Conservation (phyloP, 2,797 vertebrate species). For the Scleropages formosus region DNA sequence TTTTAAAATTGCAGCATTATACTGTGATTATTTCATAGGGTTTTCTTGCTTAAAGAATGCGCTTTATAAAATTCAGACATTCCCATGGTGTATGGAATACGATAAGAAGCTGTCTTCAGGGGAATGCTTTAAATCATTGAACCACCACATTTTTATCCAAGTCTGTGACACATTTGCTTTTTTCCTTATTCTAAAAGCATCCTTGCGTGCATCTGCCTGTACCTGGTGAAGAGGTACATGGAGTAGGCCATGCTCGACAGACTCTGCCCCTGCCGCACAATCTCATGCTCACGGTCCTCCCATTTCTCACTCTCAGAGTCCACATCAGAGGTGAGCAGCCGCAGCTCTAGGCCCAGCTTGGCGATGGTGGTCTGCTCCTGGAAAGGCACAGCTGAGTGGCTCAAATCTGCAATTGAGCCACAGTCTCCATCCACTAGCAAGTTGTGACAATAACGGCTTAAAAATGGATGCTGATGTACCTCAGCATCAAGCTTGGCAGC, state of each 20-base stretch:
- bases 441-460: not conserved
- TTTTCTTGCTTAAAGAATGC: too few species aligned
- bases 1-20: too few species aligned
- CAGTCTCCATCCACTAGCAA: not conserved
- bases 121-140: too few species aligned
- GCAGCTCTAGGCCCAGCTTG: conserved; percentile 89
- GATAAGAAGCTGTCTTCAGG: too few species aligned
- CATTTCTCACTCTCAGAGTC: conserved; percentile 90
- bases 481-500: conserved; percentile 87
- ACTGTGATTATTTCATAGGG: too few species aligned
- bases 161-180: too few species aligned
- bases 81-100: too few species aligned
- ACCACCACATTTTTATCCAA: too few species aligned
- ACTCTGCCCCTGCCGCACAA: conserved; percentile 80
- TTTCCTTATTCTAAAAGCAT: too few species aligned
- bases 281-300: conserved; percentile 89
- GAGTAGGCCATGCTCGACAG: conserved; percentile 92
- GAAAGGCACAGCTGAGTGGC: not conserved
- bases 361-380: conserved; percentile 91
- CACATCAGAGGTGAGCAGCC: conserved; percentile 84
- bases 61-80: too few species aligned
- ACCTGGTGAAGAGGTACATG: conserved; percentile 97
- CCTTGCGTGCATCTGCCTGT: conserved; percentile 31
- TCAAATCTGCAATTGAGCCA: not conserved
- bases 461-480: conserved; percentile 63